phyloP scores from a whole-genome alignment of 30 jellyfish, hydroid and myxozoan genomes.

The Turritopsis rubra region DNA sequence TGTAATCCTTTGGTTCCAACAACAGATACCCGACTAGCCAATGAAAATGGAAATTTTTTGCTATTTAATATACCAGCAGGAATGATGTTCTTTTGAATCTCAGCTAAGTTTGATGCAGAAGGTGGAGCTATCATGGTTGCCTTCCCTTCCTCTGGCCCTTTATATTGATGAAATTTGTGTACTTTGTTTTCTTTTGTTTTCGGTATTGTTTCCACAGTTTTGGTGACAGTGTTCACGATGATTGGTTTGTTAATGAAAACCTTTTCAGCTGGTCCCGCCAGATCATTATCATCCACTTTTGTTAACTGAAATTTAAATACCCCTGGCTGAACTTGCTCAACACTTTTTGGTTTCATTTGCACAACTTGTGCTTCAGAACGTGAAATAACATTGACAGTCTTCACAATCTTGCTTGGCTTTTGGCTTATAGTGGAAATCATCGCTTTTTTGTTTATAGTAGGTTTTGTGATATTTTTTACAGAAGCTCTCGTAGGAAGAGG shows the following conservation, averaged over 20 bases:
- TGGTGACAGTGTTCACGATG: background rate
- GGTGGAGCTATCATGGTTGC: background rate
- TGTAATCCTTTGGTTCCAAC: background rate
- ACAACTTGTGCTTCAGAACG: conserved; percentile 3
- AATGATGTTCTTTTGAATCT: background rate
- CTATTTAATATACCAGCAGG: background rate
- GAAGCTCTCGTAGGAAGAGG: background rate
- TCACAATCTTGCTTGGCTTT: conserved; percentile 11
- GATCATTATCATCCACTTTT: background rate
- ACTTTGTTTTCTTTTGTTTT: background rate
- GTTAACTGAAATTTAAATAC: conserved; percentile 16
- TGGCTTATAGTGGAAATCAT: background rate
- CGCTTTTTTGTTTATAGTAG: background rate
- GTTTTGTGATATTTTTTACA: background rate
- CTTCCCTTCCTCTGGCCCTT: background rate
- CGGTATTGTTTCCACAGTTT: background rate
- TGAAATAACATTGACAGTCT: background rate
- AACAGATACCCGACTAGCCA: background rate
- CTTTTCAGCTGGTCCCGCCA: background rate
- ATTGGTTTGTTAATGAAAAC: background rate
- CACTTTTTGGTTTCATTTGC: conserved; percentile 18
- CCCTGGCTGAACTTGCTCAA: conserved; percentile 28
- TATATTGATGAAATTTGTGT: background rate
- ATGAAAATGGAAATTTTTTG: background rate
- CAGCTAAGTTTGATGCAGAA: background rate